Conservation (phyloP, 2,888 invertebrate species). For the Cheilosia variabilis region DNA sequence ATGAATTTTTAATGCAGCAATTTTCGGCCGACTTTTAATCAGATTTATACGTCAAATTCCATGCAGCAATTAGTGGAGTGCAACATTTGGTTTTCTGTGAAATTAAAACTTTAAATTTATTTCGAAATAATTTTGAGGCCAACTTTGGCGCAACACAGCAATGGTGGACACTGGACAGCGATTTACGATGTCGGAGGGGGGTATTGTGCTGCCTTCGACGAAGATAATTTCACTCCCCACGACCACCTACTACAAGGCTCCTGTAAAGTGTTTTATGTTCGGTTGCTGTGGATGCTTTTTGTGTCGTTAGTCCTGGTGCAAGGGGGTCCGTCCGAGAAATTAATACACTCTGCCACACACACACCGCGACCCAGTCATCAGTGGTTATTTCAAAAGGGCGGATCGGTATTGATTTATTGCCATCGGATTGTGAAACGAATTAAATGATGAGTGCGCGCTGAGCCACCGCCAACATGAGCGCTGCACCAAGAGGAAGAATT, state of each 20-base stretch:
- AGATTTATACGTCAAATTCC: slow-evolving; percentile 14
- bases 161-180: slow-evolving; percentile 11
- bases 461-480: too few relatives aligned
- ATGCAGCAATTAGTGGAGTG: slow-evolving; percentile 7
- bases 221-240: slow-evolving; percentile 46
- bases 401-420: slow-evolving; percentile 65
- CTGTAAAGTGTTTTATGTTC: slow-evolving; percentile 45
- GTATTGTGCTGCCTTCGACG: background rate
- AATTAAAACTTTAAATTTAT: background rate
- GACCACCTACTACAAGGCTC: slow-evolving; percentile 66
- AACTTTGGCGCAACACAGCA: background rate
- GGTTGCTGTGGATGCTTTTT: slow-evolving; percentile 7
- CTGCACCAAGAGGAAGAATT: too few relatives aligned
- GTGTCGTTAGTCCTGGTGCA: slow-evolving; percentile 2
- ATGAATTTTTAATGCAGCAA: slow-evolving; percentile 66
- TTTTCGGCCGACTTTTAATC: slow-evolving; percentile 40
- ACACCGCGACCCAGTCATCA: slow-evolving; percentile 41
- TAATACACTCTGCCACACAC: slow-evolving; percentile 55
- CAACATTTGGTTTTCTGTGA: background rate
- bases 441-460: slow-evolving; percentile 15
- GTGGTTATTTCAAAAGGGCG: slow-evolving; percentile 70
- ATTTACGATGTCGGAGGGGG: slow-evolving; percentile 27
- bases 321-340: slow-evolving; percentile 27
- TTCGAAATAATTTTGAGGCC: background rate
- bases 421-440: slow-evolving; percentile 58